Conservation (phyloP, 2,113 vertebrate genomes). For the Corythaixoides concolor region DNA sequence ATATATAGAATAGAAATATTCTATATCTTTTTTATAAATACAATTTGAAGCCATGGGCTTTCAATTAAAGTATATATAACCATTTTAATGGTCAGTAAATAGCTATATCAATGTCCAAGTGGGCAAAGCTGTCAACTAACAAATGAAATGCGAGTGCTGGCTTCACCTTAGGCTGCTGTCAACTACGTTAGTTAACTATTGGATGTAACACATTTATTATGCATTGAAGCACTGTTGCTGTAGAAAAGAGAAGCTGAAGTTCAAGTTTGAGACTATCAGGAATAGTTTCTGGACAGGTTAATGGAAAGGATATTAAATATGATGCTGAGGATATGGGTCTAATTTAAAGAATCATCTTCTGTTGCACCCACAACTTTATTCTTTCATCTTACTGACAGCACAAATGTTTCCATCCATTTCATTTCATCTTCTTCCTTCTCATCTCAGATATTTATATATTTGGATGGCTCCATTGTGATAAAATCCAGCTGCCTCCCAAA, state of each 20-base stretch:
- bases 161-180: not conserved
- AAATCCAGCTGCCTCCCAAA: not conserved
- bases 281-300: not conserved
- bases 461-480: not conserved
- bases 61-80: not conserved
- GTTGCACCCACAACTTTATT: conserved; percentile 15
- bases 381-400: conserved; percentile 4
- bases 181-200: not conserved
- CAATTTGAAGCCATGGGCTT: not conserved
- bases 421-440: conserved; percentile 20
- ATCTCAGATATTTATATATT: conserved; percentile 10
- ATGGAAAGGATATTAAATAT: not conserved
- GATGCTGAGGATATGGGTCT: not conserved
- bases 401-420: conserved; percentile 6
- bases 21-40: not conserved
- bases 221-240: not conserved
- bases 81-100: not conserved
- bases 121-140: not conserved
- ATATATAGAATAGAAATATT: not conserved
- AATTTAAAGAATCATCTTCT: conserved; percentile 10
- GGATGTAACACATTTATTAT: not conserved
- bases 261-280: not conserved
- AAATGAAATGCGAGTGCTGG: not conserved
- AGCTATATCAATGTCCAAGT: not conserved
- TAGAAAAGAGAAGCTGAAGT: not conserved